Conservation (phyloP, 2,797 vertebrate species). For the Lepus townsendii region DNA sequence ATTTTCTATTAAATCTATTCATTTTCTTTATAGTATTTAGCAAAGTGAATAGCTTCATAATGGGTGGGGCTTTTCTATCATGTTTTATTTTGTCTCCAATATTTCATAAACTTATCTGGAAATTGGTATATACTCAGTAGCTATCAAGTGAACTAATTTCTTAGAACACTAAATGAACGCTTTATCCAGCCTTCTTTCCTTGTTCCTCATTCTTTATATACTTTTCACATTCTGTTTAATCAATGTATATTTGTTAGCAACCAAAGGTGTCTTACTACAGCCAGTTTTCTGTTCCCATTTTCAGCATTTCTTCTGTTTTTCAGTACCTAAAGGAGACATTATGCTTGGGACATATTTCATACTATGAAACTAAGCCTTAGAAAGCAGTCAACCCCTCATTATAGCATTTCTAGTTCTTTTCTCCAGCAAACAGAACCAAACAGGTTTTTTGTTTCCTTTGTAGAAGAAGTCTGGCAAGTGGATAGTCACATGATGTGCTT, state of each 20-base stretch:
- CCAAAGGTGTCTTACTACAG: not conserved
- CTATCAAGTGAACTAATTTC: not conserved
- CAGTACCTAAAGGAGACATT: not conserved
- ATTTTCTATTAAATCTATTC: not conserved
- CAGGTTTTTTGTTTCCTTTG: slow-evolving; percentile 62
- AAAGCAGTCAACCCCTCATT: not conserved
- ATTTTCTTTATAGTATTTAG: not conserved
- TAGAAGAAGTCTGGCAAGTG: slow-evolving; percentile 71
- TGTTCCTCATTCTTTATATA: not conserved
- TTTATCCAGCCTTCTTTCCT: not conserved
- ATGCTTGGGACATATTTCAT: not conserved
- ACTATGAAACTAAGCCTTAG: slow-evolving; percentile 18
- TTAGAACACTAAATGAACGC: not conserved
- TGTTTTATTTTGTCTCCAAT: not conserved
- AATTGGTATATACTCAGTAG: not conserved
- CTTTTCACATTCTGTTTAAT: slow-evolving; percentile 31
- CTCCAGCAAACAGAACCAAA: not conserved
- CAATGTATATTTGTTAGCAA: not conserved
- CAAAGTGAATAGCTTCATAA: not conserved
- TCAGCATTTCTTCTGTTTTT: not conserved
- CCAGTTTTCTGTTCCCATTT: not conserved
- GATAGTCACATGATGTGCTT: slow-evolving; percentile 36
- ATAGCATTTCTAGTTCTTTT: not conserved
- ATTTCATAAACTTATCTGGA: not conserved
- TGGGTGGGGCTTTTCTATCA: not conserved